Evolutionary conservation across 2,888 invertebrate species (phyloP), one percentile per base, ranked within the genome.

Genomic region (Agrilus cyanescens): DNA sequence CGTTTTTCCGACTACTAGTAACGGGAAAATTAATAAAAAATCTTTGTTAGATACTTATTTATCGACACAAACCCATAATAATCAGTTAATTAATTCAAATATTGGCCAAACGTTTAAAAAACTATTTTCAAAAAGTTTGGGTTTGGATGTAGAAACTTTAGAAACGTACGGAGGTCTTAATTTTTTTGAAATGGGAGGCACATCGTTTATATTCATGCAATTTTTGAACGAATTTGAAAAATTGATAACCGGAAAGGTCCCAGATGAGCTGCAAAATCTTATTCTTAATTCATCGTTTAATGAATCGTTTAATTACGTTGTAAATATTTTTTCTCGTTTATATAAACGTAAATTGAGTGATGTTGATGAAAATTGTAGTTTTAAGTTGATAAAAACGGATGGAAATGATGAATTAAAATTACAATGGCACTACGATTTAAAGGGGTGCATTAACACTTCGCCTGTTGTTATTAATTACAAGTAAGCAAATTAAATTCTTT

Each of bases 361-460:
- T 2, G 2, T 8, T 4, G 12, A 12, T 14, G 32, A 15, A 32
- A 15, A 20, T 32, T 7, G 8, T 13, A 3, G 16, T 18, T 25
- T n/a, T 30, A 30, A 30, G 36, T 7, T 14, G n/a, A 5, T 38
- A 25, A 30, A 14, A 30, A 41, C 12, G 12, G 10, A 37, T 10
- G 16, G 45, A 40, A 32, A 7, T 15, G 41, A 48, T 46, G 43
- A 44, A 47, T 50, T 55, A 32, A 52, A 47, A 43, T 56, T 71
- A 41, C 30, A 48, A 20, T 76, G 78, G 81, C 70, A 66, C 48
- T 73, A 70, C 59, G 66, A 85, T 62, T 73, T 83, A 39, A 70
- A 73, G 32, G 90, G 88, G 65, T 91, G 91, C 68, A 77, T 91
- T 8, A 90, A 91, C 71, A 81, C 85, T 7, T 76, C 85, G 12